Conservation (phyloP, 2,797 vertebrate species). For the Cyclopterus lumpus region DNA sequence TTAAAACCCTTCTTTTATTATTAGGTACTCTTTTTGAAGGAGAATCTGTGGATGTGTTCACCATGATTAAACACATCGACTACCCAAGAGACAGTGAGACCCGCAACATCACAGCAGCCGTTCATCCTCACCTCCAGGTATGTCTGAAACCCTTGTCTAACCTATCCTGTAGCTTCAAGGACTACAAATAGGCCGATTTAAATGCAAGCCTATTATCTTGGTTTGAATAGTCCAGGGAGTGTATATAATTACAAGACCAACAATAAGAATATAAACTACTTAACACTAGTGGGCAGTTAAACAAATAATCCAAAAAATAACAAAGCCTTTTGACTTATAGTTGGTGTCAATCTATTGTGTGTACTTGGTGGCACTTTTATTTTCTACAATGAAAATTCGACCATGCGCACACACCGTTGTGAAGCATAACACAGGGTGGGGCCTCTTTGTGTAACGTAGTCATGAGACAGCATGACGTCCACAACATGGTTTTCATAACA, state of each 20-base stretch:
- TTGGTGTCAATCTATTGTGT: too few relatives aligned
- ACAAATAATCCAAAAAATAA: not conserved
- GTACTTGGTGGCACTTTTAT: not conserved
- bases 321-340: not conserved
- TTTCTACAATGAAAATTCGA: not conserved
- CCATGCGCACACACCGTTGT: not conserved
- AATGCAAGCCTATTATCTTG: too few relatives aligned
- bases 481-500: not conserved
- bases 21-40: slow-evolving; percentile 83
- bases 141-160: too few relatives aligned
- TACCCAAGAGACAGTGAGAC: slow-evolving; percentile 80
- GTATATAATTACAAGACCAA: not conserved
- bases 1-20: not conserved
- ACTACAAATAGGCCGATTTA: not conserved
- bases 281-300: not conserved
- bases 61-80: slow-evolving; percentile 72
- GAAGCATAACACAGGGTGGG: not conserved
- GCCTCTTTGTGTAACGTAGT: not conserved
- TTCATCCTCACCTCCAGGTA: slow-evolving; percentile 88
- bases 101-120: slow-evolving; percentile 77
- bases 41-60: slow-evolving; percentile 82
- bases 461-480: not conserved
- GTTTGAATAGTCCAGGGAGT: not conserved
- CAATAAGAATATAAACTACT: not conserved
- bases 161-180: not conserved